phyloP scores from a whole-genome alignment of 2,113 vertebrate genomes.

The Brachyhypopomus gauderio region DNA sequence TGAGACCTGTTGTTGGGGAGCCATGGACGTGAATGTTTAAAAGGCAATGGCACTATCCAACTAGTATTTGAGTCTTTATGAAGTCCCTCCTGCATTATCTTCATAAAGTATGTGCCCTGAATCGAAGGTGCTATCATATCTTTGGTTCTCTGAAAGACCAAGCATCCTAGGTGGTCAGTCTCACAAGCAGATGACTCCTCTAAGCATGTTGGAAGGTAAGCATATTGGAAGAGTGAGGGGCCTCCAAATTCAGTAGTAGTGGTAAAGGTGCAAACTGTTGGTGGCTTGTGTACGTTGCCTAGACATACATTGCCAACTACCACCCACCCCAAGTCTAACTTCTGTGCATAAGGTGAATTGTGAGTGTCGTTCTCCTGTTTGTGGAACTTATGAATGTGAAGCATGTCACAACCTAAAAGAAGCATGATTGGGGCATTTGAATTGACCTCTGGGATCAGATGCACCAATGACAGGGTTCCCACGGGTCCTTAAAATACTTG shows the following conservation, averaged over 20 bases:
- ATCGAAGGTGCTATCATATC: too few relatives aligned
- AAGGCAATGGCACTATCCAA: too few relatives aligned
- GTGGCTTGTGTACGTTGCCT: slow-evolving; percentile 34
- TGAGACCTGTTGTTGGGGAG: too few relatives aligned
- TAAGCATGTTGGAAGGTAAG: background rate
- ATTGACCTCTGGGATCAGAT: slow-evolving; percentile 27
- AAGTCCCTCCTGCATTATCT: too few relatives aligned
- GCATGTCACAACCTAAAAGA: slow-evolving; percentile 38
- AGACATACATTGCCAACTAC: slow-evolving; percentile 44
- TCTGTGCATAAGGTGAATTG: too few relatives aligned
- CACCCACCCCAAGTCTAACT: slow-evolving; percentile 53
- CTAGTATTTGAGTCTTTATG: too few relatives aligned
- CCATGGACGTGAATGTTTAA: too few relatives aligned
- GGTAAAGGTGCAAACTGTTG: slow-evolving; percentile 1
- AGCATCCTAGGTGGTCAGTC: slow-evolving; percentile 20
- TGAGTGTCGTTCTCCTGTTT: too few relatives aligned
- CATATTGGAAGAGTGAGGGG: slow-evolving; percentile 14
- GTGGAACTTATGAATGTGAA: slow-evolving; percentile 52
- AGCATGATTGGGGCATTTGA: slow-evolving; percentile 33
- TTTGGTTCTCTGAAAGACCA: too few relatives aligned
- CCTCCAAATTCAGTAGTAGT: slow-evolving; percentile 7
- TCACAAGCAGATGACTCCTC: slow-evolving; percentile 10
- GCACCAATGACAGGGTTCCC: slow-evolving; percentile 36
- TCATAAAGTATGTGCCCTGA: too few relatives aligned
- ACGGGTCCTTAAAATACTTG: too few relatives aligned